Evolutionary conservation across 2,797 vertebrate genomes (phyloP).

Genomic region (Liparis tanakae): DNA sequence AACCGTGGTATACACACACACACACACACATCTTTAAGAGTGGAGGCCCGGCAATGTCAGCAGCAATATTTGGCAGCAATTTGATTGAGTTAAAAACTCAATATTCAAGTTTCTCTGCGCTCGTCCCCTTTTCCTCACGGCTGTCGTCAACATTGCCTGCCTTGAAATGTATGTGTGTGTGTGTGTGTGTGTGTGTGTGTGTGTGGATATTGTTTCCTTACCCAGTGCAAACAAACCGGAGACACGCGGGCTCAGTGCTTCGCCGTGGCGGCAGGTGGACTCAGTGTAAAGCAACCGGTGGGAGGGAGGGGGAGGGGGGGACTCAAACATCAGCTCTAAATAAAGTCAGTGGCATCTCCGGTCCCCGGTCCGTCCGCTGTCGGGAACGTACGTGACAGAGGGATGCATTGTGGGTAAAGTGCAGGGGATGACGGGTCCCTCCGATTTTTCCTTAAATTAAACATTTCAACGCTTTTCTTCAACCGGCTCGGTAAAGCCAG

Average conservation of each 20-base stretch:
- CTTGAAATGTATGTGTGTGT: conserved; percentile 10
- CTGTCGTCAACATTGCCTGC: conserved; percentile 3
- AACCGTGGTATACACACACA: conserved; percentile 35
- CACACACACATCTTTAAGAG: conserved; percentile 10
- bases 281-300: conserved; percentile 59
- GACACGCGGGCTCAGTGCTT: conserved; percentile 66
- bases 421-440: conserved; percentile 78
- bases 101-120: conserved; percentile 47
- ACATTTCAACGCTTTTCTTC: conserved; percentile 61
- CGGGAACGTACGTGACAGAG: conserved; percentile 48
- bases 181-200: conserved; percentile 38
- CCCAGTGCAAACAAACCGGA: conserved; percentile 80
- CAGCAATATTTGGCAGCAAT: conserved; percentile 48
- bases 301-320: neutral
- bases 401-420: conserved; percentile 82
- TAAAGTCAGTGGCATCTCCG: conserved; percentile 45
- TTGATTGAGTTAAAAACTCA: conserved; percentile 6
- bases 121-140: neutral
- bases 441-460: conserved; percentile 66
- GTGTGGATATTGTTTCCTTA: conserved; percentile 51
- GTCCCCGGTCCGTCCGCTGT: conserved; percentile 60
- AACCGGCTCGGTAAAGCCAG: conserved; percentile 50
- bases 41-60: conserved; percentile 27
- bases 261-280: conserved; percentile 56
- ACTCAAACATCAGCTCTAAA: conserved; percentile 32